These are phyloP conservation scores for Holothuria glaberrima DNA, from an alignment of 35 echinoderm and acorn worm species.

Conservation along the genomic window DNA sequence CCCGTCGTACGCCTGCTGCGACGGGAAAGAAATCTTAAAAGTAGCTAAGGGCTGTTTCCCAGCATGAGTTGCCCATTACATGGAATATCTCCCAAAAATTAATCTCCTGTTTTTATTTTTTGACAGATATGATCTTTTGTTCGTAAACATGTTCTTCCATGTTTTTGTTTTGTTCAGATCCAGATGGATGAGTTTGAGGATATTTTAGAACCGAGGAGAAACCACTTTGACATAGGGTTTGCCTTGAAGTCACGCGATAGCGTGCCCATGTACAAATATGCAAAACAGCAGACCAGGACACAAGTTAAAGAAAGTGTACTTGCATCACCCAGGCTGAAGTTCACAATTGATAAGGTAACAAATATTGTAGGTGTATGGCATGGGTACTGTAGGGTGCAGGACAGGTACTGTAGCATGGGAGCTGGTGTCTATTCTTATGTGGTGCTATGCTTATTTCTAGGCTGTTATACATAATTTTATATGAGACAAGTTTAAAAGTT, in stretches of 20 bases:
- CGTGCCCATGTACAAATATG: constrained; percentile 93
- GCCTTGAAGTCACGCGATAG: constrained; percentile 56
- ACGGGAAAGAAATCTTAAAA: too few relatives aligned
- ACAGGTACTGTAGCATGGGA: background rate
- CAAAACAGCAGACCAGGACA: constrained; percentile 52
- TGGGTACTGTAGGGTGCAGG: background rate
- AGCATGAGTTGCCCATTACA: too few relatives aligned
- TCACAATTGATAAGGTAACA: constrained; percentile 83
- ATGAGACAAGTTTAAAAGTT: too few relatives aligned
- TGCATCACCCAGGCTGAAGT: constrained; percentile 74
- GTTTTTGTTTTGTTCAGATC: background rate
- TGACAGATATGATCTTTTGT: too few relatives aligned
- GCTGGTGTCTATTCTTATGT: too few relatives aligned
- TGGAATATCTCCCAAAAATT: too few relatives aligned
- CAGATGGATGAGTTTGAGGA: constrained; percentile 80
- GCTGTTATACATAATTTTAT: too few relatives aligned
- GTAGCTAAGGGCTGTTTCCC: too few relatives aligned
- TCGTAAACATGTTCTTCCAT: background rate
- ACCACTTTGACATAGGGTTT: constrained; percentile 66
- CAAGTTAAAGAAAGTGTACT: constrained; percentile 77
- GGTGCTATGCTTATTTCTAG: too few relatives aligned
- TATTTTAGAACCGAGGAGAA: constrained; percentile 78
- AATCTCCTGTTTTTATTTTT: too few relatives aligned
- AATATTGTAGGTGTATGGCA: background rate
- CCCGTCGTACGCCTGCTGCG: too few relatives aligned